Conservation (phyloP, 2,113 vertebrate species). For the Glaucidium brasilianum region DNA sequence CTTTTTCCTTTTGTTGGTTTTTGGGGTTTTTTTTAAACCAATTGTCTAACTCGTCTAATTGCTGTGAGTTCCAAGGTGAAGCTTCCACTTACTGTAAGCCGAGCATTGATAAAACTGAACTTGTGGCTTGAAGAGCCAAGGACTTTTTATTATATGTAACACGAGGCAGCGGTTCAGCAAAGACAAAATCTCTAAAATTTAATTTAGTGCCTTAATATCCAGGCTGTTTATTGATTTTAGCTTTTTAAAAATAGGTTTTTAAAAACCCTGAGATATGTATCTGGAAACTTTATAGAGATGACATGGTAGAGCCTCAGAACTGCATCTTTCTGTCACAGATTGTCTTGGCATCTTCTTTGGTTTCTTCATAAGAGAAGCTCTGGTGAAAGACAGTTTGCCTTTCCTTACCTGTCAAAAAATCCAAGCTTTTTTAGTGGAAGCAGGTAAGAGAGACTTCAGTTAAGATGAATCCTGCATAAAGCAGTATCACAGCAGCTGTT, state of each 20-base stretch:
- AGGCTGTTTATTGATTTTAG: background rate
- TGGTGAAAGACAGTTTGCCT: background rate
- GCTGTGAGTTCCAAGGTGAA: background rate
- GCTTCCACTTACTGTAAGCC: background rate
- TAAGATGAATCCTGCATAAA: background rate
- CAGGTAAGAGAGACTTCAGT: background rate
- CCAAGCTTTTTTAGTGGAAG: background rate
- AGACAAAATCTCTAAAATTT: background rate
- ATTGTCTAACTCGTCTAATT: background rate
- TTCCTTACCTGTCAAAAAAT: background rate
- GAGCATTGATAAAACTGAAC: background rate
- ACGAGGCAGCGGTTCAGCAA: background rate
- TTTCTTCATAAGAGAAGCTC: background rate
- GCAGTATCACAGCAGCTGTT: background rate
- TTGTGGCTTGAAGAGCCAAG: background rate
- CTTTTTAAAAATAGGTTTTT: background rate
- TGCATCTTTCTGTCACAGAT: background rate
- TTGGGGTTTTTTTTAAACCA: background rate
- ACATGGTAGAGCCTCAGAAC: background rate
- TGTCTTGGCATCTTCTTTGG: background rate
- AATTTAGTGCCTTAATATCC: background rate
- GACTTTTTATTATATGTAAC: background rate
- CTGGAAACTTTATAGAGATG: background rate
- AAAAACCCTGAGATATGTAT: rapidly evolving
- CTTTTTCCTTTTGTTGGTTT: background rate